phyloP scores from a whole-genome alignment of 2,797 vertebrate genomes.

The Coregonus sp. region DNA sequence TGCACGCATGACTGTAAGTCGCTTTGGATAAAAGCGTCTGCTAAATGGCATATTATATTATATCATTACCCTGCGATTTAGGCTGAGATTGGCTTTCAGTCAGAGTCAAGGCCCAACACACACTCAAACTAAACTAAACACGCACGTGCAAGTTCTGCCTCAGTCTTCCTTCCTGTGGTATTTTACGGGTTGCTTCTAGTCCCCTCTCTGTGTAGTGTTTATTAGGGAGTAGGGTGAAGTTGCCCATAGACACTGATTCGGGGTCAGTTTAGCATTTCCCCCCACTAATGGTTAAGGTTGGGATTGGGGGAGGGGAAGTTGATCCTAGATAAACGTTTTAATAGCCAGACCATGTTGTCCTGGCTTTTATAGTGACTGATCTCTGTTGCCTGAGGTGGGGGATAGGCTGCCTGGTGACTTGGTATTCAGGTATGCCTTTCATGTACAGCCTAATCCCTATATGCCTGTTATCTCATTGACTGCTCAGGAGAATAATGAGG shows the following conservation, averaged over 20 bases:
- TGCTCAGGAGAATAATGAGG: conserved; percentile 16
- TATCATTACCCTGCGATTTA: neutral
- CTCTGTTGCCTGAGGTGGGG: conserved; percentile 39
- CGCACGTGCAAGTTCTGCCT: conserved; percentile 7
- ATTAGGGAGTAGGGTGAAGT: neutral
- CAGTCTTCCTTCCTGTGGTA: conserved; percentile 39
- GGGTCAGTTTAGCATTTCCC: neutral
- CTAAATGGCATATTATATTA: too few relatives aligned
- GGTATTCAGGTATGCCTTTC: conserved; percentile 64
- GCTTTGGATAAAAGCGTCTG: too few relatives aligned
- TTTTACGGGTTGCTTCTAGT: conserved; percentile 38
- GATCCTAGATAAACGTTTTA: conserved; percentile 29
- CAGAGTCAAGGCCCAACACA: neutral
- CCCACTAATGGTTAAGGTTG: neutral
- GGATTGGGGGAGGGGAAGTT: conserved; percentile 19
- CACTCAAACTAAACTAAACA: conserved; percentile 3
- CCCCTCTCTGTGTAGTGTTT: conserved; percentile 12
- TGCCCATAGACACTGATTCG: neutral
- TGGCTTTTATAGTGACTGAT: conserved; percentile 34
- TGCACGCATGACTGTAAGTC: too few relatives aligned
- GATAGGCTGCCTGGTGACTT: conserved; percentile 25
- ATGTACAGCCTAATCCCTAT: conserved; percentile 39
- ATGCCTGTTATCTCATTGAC: conserved; percentile 7
- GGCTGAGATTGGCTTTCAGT: conserved; percentile 5
- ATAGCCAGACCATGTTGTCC: conserved; percentile 42